Conservation (phyloP, 2,888 invertebrate species). For the Syritta pipiens region DNA sequence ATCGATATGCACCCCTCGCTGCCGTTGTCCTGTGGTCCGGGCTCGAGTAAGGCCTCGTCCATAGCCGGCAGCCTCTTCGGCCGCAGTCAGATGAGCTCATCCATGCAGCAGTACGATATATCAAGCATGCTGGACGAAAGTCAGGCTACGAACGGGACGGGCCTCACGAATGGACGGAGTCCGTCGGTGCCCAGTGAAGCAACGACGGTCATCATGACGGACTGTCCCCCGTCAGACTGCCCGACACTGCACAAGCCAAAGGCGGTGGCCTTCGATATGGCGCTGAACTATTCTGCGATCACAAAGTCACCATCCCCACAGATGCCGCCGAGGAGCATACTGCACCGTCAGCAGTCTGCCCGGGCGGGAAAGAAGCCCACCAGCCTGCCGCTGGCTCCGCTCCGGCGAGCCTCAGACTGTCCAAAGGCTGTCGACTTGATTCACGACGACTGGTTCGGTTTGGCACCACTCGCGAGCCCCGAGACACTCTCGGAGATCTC, state of each 20-base stretch:
- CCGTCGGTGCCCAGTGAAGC: constrained; percentile 77
- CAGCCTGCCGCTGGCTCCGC: constrained; percentile 73
- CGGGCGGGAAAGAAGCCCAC: constrained; percentile 73
- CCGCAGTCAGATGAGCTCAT: constrained; percentile 78
- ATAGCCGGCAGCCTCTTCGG: constrained; percentile 78
- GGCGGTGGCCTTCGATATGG: constrained; percentile 78
- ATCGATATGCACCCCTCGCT: constrained; percentile 71
- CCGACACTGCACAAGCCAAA: constrained; percentile 71
- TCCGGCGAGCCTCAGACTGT: constrained; percentile 76
- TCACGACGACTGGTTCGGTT: constrained; percentile 84
- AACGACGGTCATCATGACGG: constrained; percentile 74
- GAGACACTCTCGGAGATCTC: constrained; percentile 91
- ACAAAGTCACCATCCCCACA: constrained; percentile 70
- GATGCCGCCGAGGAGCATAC: constrained; percentile 70
- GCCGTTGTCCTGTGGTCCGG: constrained; percentile 68
- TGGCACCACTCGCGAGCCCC: constrained; percentile 90
- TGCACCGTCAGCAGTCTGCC: constrained; percentile 74
- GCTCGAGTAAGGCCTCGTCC: constrained; percentile 77
- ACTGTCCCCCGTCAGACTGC: constrained; percentile 50
- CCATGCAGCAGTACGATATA: constrained; percentile 78
- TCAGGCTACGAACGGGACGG: constrained; percentile 70
- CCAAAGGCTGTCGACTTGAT: constrained; percentile 80
- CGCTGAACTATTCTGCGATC: constrained; percentile 55
- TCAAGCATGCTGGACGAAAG: constrained; percentile 78
- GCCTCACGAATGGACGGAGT: constrained; percentile 74